Conservation (phyloP, 2,888 invertebrate genomes). For the Nymphalis urticae region DNA sequence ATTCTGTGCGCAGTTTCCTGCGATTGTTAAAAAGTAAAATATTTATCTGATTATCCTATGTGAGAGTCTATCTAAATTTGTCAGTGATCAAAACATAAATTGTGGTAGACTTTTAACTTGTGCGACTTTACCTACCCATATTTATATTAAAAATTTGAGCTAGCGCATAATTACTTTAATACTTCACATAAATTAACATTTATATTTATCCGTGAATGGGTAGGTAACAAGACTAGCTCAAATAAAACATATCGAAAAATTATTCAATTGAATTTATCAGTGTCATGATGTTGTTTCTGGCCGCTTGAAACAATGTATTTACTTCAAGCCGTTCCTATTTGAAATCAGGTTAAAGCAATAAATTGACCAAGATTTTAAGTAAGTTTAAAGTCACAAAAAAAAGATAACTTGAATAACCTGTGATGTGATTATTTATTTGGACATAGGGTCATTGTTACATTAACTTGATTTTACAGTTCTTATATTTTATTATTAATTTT, state of each 20-base stretch:
- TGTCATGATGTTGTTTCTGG: slow-evolving; percentile 63
- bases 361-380: slow-evolving; percentile 17
- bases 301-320: slow-evolving; percentile 68
- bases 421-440: slow-evolving; percentile 31
- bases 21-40: slow-evolving; percentile 79
- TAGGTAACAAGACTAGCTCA: slow-evolving; percentile 71
- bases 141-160: slow-evolving; percentile 55
- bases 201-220: slow-evolving; percentile 52
- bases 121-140: slow-evolving; percentile 60
- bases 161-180: slow-evolving; percentile 68
- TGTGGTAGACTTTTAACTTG: slow-evolving; percentile 76
- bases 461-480: slow-evolving; percentile 40
- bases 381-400: slow-evolving; percentile 18
- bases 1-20: slow-evolving; percentile 73
- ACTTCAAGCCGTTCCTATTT: slow-evolving; percentile 58
- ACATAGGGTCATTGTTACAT: slow-evolving; percentile 35
- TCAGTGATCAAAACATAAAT: slow-evolving; percentile 74
- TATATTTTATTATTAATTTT: slow-evolving; percentile 38
- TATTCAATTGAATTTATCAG: slow-evolving; percentile 50
- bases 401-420: slow-evolving; percentile 10
- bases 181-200: slow-evolving; percentile 27
- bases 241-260: slow-evolving; percentile 47
- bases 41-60: slow-evolving; percentile 73
- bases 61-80: slow-evolving; percentile 79
- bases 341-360: slow-evolving; percentile 50